Evolutionary conservation across 92 coral and sea anemone species (phyloP).

Genomic region (Phenganax subtilis): DNA sequence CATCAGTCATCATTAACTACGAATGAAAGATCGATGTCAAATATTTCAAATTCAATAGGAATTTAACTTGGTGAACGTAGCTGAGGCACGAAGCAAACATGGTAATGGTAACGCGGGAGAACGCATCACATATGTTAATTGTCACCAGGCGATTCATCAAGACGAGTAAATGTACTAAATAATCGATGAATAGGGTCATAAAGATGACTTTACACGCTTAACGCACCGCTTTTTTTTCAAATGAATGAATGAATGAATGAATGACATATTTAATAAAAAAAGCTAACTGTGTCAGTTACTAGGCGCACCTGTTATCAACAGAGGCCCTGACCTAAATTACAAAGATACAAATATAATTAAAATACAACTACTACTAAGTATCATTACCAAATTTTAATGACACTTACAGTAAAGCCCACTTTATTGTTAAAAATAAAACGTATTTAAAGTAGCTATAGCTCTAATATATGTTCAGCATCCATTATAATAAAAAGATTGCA

Average conservation of each 20-base stretch:
- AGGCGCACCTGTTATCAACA: not conserved
- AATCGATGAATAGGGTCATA: too few species aligned
- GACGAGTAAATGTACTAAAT: too few species aligned
- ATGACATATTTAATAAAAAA: not conserved
- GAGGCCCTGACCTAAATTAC: constrained; percentile 9
- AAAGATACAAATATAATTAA: not conserved
- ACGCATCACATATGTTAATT: too few species aligned
- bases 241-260: not conserved
- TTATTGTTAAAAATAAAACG: not conserved
- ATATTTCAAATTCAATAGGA: too few species aligned
- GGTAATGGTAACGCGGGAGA: too few species aligned
- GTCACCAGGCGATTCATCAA: too few species aligned
- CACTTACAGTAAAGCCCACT: not conserved
- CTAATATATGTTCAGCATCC: not conserved
- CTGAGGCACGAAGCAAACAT: too few species aligned
- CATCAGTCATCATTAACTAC: too few species aligned
- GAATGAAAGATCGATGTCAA: too few species aligned
- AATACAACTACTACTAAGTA: not conserved
- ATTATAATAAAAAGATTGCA: not conserved
- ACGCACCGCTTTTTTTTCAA: too few species aligned
- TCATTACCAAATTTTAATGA: not conserved
- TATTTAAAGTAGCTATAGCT: not conserved
- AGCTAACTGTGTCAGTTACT: not conserved
- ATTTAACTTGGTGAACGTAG: too few species aligned
- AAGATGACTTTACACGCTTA: too few species aligned